Conservation (phyloP, 2,888 invertebrate genomes). For the Eupithecia inturbata region DNA sequence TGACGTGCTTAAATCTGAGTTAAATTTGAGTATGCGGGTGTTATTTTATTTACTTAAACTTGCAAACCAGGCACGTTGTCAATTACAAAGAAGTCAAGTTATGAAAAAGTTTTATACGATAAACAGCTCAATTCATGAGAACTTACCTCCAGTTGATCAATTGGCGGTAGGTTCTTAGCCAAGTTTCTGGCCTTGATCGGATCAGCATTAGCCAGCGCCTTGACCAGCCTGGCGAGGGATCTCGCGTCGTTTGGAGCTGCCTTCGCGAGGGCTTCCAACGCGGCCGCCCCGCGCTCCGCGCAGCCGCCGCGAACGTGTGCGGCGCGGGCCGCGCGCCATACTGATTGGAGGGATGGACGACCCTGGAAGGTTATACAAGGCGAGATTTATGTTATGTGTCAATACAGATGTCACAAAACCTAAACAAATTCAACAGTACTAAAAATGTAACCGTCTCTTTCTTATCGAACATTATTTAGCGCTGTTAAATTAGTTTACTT, state of each 20-base stretch:
- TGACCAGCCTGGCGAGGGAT: slow-evolving; percentile 94
- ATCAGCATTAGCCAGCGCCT: slow-evolving; percentile 93
- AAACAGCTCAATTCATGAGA: neutral
- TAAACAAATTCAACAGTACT: no score
- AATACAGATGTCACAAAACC: no score
- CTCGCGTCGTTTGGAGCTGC: slow-evolving; percentile 91
- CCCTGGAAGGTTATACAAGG: no score
- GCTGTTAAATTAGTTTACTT: no score
- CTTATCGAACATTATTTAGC: no score
- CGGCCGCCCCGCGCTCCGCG: slow-evolving; percentile 91
- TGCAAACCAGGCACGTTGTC: no score
- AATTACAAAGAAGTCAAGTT: no score
- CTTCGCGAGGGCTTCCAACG: slow-evolving; percentile 88
- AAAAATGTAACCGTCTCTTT: no score
- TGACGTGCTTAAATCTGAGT: neutral
- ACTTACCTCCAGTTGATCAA: slow-evolving; percentile 64
- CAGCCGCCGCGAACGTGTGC: slow-evolving; percentile 92
- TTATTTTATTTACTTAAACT: neutral
- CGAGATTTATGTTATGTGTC: no score
- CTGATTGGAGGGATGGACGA: slow-evolving; percentile 85
- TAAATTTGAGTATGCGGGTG: neutral
- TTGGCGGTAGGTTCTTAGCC: slow-evolving; percentile 65
- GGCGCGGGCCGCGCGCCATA: slow-evolving; percentile 94
- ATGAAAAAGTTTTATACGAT: neutral
- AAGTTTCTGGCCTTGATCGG: slow-evolving; percentile 89